Evolutionary conservation across 2,888 invertebrate species (phyloP), one percentile per base, ranked within the genome.

Genomic region (Cephonodes hylas): DNA sequence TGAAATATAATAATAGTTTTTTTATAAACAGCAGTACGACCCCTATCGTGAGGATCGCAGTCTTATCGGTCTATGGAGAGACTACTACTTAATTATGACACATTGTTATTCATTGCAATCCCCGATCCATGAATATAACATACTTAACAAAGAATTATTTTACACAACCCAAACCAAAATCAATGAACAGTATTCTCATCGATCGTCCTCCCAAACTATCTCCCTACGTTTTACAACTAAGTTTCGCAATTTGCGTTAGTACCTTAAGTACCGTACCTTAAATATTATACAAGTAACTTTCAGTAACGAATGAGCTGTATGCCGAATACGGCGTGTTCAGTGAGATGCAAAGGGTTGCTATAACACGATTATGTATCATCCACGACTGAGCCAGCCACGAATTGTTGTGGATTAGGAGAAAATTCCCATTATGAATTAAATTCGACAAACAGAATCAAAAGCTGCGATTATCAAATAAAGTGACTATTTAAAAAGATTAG

Each of bases 401-500:
- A 64, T 67, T 65, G 38, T 48, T 44, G 62, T 58, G 76, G 75
- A 75, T 79, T 80, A 74, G 59, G 63, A 62, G 58, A 69, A 70
- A 77, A 68, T 74, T 69, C 68, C 75, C 78, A 80, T 79, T 76
- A 74, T 66, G 68, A 75, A 75, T 75, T 79, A 69, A 72, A 78
- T 79, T 74, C 72, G 68, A 56, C 42, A 46, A 59, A 64, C 61
- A 58, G 58, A 67, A 64, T 68, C 66, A 68, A 67, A 69, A 65
- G 63, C 64, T 22, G 31, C 59, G 65, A 71, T 73, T 71, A 71
- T 61, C 60, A n/a, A n/a, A n/a, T n/a, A n/a, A n/a, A n/a, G n/a
- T n/a, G n/a, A n/a, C n/a, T n/a, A n/a, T n/a, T n/a, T n/a, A n/a
- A n/a, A n/a, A n/a, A n/a, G n/a, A n/a, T n/a, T n/a, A n/a, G n/a